Conservation (phyloP, 1,140 invertebrate species). For the Achroia grisella region DNA sequence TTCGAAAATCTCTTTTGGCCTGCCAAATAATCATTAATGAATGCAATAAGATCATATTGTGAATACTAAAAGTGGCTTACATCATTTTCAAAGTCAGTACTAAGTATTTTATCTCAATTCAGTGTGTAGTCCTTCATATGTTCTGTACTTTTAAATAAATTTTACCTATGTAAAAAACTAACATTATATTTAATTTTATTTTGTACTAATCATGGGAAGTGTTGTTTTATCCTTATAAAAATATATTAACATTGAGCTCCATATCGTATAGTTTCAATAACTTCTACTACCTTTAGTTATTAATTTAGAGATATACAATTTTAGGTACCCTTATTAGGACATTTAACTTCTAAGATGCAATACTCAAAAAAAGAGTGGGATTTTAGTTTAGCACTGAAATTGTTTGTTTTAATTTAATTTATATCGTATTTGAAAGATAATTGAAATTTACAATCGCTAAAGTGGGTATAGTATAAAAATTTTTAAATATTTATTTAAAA, state of each 20-base stretch:
- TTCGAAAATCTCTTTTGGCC: slow-evolving; percentile 74
- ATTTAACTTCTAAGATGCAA: too few relatives aligned
- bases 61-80: slow-evolving; percentile 71
- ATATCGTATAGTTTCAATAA: slow-evolving; percentile 71
- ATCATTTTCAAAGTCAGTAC: slow-evolving; percentile 67
- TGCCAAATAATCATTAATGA: slow-evolving; percentile 67
- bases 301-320: too few relatives aligned
- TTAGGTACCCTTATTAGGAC: too few relatives aligned
- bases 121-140: slow-evolving; percentile 73
- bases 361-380: too few relatives aligned
- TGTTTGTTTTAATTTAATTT: too few relatives aligned
- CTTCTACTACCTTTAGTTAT: slow-evolving; percentile 6
- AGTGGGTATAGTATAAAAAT: too few relatives aligned
- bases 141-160: slow-evolving; percentile 74
- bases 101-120: slow-evolving; percentile 73
- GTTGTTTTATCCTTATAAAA: slow-evolving; percentile 75
- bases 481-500: too few relatives aligned
- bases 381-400: too few relatives aligned
- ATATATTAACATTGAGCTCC: slow-evolving; percentile 75
- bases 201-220: slow-evolving; percentile 75
- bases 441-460: too few relatives aligned
- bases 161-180: slow-evolving; percentile 74
- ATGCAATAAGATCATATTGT: slow-evolving; percentile 70
- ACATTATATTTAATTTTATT: slow-evolving; percentile 75
- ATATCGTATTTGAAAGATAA: too few relatives aligned